Percentiles rank a stretch among this genome's conserved stretches.
Evolutionary conservation across 2,888 invertebrate genomes (phyloP).

Genomic region (Carabus problematicus): DNA sequence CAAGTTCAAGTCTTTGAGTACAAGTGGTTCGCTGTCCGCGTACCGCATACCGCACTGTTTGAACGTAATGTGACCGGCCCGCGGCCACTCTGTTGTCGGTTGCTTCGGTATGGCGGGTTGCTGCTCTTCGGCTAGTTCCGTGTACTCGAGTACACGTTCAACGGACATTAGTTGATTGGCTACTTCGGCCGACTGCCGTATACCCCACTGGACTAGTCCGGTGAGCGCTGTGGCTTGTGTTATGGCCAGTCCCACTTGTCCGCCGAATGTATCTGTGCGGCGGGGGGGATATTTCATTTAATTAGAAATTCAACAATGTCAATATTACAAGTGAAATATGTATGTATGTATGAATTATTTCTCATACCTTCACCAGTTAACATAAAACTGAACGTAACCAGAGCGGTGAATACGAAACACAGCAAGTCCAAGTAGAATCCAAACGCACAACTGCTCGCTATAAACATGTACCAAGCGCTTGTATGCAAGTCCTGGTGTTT

Average conservation of each 20-base stretch:
- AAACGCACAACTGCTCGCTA: constrained; percentile 69
- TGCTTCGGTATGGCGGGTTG: constrained; percentile 61
- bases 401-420: constrained; percentile 68
- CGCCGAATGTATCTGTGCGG: constrained; percentile 58
- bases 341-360: too few relatives aligned
- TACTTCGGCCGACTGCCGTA: constrained; percentile 84
- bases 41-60: constrained; percentile 72
- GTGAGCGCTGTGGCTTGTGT: constrained; percentile 69
- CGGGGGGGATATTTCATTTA: too few relatives aligned
- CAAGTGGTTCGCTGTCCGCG: constrained; percentile 66
- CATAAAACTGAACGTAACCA: constrained; percentile 72
- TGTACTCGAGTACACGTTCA: constrained; percentile 85
- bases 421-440: constrained; percentile 71
- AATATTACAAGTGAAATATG: too few relatives aligned
- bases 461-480: constrained; percentile 72
- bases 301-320: too few relatives aligned
- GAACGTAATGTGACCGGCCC: constrained; percentile 69
- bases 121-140: constrained; percentile 68
- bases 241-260: constrained; percentile 71
- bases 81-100: constrained; percentile 74
- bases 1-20: constrained; percentile 76
- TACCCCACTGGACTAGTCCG: constrained; percentile 76
- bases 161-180: constrained; percentile 81
- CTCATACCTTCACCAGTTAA: constrained; percentile 57
- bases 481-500: constrained; percentile 69